These are phyloP conservation scores for Oryzias dopingdopingensis DNA, from an alignment of 2,797 vertebrate species.

Conservation along the genomic window DNA sequence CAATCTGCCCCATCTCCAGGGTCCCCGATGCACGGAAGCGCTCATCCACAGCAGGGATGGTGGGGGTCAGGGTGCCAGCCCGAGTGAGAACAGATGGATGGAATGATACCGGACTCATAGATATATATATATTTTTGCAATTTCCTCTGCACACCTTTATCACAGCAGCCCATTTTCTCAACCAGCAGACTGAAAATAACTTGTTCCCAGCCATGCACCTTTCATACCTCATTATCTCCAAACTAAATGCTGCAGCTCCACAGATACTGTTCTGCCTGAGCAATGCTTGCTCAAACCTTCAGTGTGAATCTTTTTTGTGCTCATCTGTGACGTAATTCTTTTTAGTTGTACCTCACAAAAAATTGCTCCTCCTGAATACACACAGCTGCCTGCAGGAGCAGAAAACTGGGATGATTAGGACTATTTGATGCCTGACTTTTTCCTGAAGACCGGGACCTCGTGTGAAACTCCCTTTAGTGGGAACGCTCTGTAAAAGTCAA, in stretches of 20 bases:
- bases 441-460: constrained; percentile 37
- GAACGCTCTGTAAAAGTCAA: constrained; percentile 56
- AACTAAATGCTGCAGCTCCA: constrained; percentile 22
- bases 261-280: constrained; percentile 23
- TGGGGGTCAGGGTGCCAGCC: constrained; percentile 38
- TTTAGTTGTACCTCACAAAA: not conserved
- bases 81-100: constrained; percentile 16
- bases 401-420: constrained; percentile 17
- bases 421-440: constrained; percentile 14
- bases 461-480: constrained; percentile 50
- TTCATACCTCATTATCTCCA: constrained; percentile 39
- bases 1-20: constrained; percentile 56
- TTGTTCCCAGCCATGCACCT: constrained; percentile 6
- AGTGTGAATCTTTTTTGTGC: constrained; percentile 10
- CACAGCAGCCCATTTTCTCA: constrained; percentile 27
- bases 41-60: constrained; percentile 40
- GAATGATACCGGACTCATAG: constrained; percentile 18
- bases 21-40: constrained; percentile 34
- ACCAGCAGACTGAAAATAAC: constrained; percentile 24
- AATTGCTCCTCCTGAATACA: constrained; percentile 4
- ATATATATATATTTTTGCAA: no score
- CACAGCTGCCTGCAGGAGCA: not conserved
- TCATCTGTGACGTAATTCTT: constrained; percentile 1
- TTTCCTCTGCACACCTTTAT: constrained; percentile 27
- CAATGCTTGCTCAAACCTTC: constrained; percentile 11